phyloP scores from a whole-genome alignment of 2,113 vertebrate genomes.

The Myiozetetes cayanensis region DNA sequence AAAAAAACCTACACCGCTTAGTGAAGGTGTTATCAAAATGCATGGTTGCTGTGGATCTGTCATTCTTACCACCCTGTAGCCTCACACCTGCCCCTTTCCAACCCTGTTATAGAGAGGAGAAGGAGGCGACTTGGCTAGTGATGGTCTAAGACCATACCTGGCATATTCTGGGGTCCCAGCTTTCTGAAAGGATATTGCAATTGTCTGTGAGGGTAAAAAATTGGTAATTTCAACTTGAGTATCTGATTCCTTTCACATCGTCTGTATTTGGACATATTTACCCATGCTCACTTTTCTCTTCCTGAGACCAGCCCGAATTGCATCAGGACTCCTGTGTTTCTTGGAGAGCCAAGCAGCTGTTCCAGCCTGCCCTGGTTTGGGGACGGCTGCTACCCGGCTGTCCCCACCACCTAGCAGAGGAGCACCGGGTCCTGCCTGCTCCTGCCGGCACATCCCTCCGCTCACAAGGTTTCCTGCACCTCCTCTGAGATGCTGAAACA shows the following conservation, averaged over 20 bases:
- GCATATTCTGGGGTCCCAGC: neutral
- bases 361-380: neutral
- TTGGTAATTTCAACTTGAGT: rapidly evolving
- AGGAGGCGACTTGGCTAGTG: neutral
- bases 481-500: conserved; percentile 32
- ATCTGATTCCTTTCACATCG: neutral
- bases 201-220: neutral
- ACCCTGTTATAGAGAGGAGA: rapidly evolving
- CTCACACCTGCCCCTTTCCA: neutral
- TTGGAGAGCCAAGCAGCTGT: neutral
- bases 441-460: neutral
- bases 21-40: neutral
- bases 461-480: neutral
- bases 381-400: neutral
- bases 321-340: neutral
- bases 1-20: neutral
- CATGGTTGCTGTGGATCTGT: neutral
- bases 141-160: neutral
- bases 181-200: rapidly evolving
- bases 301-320: neutral
- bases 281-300: neutral
- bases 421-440: neutral
- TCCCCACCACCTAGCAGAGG: rapidly evolving
- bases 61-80: neutral
- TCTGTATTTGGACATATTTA: neutral